Base-by-base conservation (phyloP, 2,113 vertebrate genomes). In the Malurus elegans region DNA sequence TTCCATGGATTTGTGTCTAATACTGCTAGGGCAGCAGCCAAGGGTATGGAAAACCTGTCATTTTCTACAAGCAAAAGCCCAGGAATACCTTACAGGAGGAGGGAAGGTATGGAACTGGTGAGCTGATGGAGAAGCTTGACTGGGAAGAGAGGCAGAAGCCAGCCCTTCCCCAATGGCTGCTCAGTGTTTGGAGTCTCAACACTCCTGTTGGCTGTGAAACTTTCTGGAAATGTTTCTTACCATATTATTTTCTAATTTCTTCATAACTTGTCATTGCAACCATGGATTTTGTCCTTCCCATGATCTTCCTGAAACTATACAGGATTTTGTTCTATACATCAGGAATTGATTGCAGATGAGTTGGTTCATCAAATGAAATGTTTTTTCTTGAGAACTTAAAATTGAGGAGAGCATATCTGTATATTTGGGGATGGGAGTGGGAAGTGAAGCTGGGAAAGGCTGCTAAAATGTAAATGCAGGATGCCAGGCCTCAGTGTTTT, bases 281-380 rank as follows among this genome's bases (percentile, higher is more conserved):
- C 1, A 0, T 38, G 32, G 3, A 26, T 83, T 90, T 92, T 65
- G 57, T 47, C 34, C 8, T 32, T 89, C 5, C 18, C 1, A 0
- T 31, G 16, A 14, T 75, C 34, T 36, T 79, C 10, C 32, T 86
- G 58, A 47, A 66, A 36, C 38, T 58, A 88, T 25, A 9, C 5
- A 24, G 54, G 6, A 0, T 72, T 92, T 85, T 84, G 19, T 69
- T 73, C 25, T 61, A 9, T 80, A 26, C 6, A 7, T 76, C 34
- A 66, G 47, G 20, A 83, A 40, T 12, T 20, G 32, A 51, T 86
- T 58, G 29, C 20, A 60, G 56, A 60, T 47, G 26, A 78, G 29
- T 61, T 66, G 32, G 15, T 0, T 90, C 38, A 29, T 70, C 17
- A 69, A 32, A n/a, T 62, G 29, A 57, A 36, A 29, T 15, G 2